Evolutionary conservation across 2,113 vertebrate genomes (phyloP), one percentile per base, ranked within the genome.

Genomic region (Apaloderma vittatum): DNA sequence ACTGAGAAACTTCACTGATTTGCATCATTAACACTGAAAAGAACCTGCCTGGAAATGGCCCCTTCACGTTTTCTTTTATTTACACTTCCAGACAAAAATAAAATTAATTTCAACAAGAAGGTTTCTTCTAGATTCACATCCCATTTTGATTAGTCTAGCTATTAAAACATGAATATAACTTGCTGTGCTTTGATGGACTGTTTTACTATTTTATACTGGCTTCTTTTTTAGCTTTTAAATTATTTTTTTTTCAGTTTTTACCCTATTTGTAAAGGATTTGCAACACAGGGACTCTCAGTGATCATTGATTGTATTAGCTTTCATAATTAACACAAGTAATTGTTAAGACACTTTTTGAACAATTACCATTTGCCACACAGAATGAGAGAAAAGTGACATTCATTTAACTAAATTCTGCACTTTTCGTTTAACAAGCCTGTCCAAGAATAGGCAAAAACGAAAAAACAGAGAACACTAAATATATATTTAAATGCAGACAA

Each of bases 1-100:
- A 95, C 91, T 94, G 91, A 95, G 94, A 97, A 97, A 97, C 95
- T 97, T 90, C 81, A 59, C 40, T 65, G 92, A 96, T 85, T 94
- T 93, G 77, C 93, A 92, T 97, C 94, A 94, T 94, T 91, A 63
- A 94, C 80, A 91, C 88, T 97, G 96, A 96, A 95, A 97, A 81
- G 80, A 93, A 84, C 89, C 96, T 82, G 85, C 94, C 89, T 85
- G 83, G 93, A 94, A 96, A 84, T 91, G 93, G 29, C 59, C 94
- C 88, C 88, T 88, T 70, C 87, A 67, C 37, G 0, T 82, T 90
- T 94, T 86, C 86, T 93, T 84, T 94, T 84, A 76, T 90, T 93
- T 90, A 94, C 80, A 74, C 86, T 96, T 93, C 65, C 81, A 95
- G 79, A 52, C 81, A 93, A 93, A 95, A 94, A 93, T 77, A 93